A percentile compares a stretch with the other conserved stretches of the same genome.
Evolutionary conservation across 2,888 invertebrate genomes (phyloP).

Genomic region (Limnephilus lunatus): DNA sequence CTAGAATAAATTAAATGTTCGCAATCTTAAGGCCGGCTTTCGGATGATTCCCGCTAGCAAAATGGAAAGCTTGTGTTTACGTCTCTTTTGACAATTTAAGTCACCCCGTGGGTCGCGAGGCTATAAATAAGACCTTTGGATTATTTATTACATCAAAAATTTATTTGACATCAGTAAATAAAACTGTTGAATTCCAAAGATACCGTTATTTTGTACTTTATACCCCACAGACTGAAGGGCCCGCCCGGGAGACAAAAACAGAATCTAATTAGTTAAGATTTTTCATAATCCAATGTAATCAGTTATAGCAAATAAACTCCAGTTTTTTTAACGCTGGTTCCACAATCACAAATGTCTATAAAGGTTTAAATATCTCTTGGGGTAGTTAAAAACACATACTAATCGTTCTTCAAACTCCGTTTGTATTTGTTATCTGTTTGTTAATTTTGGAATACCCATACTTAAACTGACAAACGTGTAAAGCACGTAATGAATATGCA

Average conservation of each 20-base stretch:
- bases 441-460: neutral
- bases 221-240: neutral
- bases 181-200: neutral
- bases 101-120: constrained; percentile 5
- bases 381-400: neutral
- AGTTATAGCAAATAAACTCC: neutral
- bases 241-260: neutral
- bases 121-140: constrained; percentile 31
- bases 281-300: neutral
- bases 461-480: neutral
- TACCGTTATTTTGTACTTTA: neutral
- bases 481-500: neutral
- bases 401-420: neutral
- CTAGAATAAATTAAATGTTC: constrained; percentile 48
- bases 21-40: constrained; percentile 31
- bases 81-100: constrained; percentile 51
- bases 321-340: neutral
- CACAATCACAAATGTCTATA: no score
- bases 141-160: constrained; percentile 22
- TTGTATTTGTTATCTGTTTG: neutral
- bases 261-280: neutral
- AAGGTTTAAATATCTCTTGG: no score
- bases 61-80: constrained; percentile 28
- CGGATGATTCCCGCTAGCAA: constrained; percentile 5
- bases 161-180: constrained; percentile 24